phyloP scores from a whole-genome alignment of 1,140 invertebrate species.

The Riptortus pedestris region DNA sequence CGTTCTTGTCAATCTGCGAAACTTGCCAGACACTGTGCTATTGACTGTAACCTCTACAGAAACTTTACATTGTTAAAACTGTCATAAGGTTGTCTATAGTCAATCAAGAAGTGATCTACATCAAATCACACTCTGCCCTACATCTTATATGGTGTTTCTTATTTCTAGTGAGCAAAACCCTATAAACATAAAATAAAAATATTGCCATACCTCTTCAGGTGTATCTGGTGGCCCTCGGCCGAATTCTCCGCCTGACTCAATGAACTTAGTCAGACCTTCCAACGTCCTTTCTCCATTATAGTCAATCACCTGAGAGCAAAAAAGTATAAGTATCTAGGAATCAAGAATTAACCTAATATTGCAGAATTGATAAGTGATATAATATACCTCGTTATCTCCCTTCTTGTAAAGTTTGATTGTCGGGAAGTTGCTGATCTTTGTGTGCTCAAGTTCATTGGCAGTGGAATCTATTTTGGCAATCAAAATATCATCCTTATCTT shows the following conservation, averaged over 20 bases:
- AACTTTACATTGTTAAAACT: too few species aligned
- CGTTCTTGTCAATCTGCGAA: too few species aligned
- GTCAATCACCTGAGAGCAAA: slow-evolving; percentile 57
- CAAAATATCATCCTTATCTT: slow-evolving; percentile 70
- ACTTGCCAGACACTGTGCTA: too few species aligned
- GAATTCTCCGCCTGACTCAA: slow-evolving; percentile 65
- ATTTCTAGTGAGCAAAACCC: too few species aligned
- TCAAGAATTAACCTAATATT: slow-evolving; percentile 1
- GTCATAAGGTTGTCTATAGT: too few species aligned
- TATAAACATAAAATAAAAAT: too few species aligned
- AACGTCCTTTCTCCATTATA: slow-evolving; percentile 92
- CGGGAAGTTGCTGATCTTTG: slow-evolving; percentile 91
- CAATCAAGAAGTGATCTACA: too few species aligned
- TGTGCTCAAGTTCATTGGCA: slow-evolving; percentile 90
- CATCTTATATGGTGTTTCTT: too few species aligned
- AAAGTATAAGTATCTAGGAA: slow-evolving; percentile 21
- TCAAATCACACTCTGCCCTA: too few species aligned
- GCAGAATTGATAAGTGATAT: background rate
- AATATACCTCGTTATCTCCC: slow-evolving; percentile 71
- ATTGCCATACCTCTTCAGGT: slow-evolving; percentile 35
- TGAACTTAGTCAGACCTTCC: slow-evolving; percentile 83
- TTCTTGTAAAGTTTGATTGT: slow-evolving; percentile 94
- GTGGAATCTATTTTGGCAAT: slow-evolving; percentile 99
- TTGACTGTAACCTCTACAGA: too few species aligned
- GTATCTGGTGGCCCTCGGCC: slow-evolving; percentile 43